Base-by-base conservation (phyloP, 2,888 invertebrate genomes). In the Mermis nigrescens region DNA sequence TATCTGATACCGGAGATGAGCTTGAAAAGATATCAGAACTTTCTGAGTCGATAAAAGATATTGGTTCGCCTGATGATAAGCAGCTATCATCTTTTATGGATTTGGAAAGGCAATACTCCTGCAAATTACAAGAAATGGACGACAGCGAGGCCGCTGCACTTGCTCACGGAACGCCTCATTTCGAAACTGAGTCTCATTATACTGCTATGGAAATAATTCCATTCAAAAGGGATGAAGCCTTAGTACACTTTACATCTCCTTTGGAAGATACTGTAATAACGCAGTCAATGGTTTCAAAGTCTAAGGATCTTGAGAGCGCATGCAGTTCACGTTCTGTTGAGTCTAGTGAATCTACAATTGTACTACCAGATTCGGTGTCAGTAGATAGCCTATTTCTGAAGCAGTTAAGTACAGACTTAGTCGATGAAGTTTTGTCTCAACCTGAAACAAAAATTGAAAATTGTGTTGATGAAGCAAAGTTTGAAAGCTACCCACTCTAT, bases 1-100 rank as follows among this genome's bases (percentile, higher is more conserved):
- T 19, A 26, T 51, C 48, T 27, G 60, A 57, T 19, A 27, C 19
- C n/a, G 57, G 46, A 7, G 62, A 57, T 7, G 60, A 60, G 31
- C 46, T 60, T 1, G 62, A 62, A 31, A 53, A 55, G 45, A 57
- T 62, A 24, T 15, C 53, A 27, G 62, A 62, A 51, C 45, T 24
- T 2, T 57, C 62, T 1, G 62, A 62, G 46, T 22, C 61, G 60
- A 26, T 48, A 59, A 31, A 59, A 60, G 31, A 64, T 64, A 1
- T 63, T 63, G 19, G 57, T 64, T 62, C 63, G 63, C 46, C 66
- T 64, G 31, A 66, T 65, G 45, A 28, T 31, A 31, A 53, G 22
- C 54, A 27, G 31, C 12, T 53, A 12, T 53, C 54, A 15, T 22
- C 29, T 3, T 57, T 46, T 48, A 52, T 4, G 32, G 7, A 48